These are phyloP conservation scores for Zygothrica quintamaculata DNA, from an alignment of 2,888 invertebrate species.

Conservation along the genomic window DNA sequence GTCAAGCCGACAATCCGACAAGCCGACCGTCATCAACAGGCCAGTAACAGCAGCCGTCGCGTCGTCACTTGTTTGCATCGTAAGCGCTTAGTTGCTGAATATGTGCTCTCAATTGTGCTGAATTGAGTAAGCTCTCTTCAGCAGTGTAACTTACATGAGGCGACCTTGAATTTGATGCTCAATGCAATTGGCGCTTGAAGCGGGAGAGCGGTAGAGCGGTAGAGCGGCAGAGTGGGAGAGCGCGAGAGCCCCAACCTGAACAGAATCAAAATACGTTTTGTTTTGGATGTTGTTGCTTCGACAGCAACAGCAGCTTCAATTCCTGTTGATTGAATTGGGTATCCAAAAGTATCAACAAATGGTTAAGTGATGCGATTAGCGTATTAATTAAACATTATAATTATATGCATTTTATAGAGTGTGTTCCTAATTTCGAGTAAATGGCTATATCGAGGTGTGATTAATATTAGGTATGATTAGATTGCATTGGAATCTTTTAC, in stretches of 20 bases:
- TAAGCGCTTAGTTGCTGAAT: constrained; percentile 54
- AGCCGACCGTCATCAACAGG: constrained; percentile 26
- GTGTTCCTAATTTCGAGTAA: neutral
- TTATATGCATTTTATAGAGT: constrained; percentile 6
- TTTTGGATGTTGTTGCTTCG: constrained; percentile 47
- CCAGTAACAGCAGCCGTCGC: constrained; percentile 35
- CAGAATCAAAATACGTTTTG: constrained; percentile 61
- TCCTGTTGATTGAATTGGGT: constrained; percentile 67
- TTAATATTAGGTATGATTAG: no score
- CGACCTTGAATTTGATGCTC: constrained; percentile 70
- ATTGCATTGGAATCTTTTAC: no score
- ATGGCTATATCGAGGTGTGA: neutral
- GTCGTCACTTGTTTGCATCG: constrained; percentile 58
- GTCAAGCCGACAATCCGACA: constrained; percentile 16
- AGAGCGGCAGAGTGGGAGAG: constrained; percentile 11
- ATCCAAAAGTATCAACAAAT: constrained; percentile 60
- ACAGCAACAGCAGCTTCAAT: constrained; percentile 30
- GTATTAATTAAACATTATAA: constrained; percentile 52
- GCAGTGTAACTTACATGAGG: constrained; percentile 44
- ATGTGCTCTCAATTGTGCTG: constrained; percentile 38
- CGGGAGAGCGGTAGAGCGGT: constrained; percentile 19
- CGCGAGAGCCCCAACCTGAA: constrained; percentile 21
- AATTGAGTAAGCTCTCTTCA: constrained; percentile 36
- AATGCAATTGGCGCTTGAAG: constrained; percentile 33
- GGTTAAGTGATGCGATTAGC: constrained; percentile 30